Evolutionary conservation across 2,888 invertebrate genomes (phyloP), one percentile per base, ranked within the genome.

Genomic region (Synergus laeviventris): DNA sequence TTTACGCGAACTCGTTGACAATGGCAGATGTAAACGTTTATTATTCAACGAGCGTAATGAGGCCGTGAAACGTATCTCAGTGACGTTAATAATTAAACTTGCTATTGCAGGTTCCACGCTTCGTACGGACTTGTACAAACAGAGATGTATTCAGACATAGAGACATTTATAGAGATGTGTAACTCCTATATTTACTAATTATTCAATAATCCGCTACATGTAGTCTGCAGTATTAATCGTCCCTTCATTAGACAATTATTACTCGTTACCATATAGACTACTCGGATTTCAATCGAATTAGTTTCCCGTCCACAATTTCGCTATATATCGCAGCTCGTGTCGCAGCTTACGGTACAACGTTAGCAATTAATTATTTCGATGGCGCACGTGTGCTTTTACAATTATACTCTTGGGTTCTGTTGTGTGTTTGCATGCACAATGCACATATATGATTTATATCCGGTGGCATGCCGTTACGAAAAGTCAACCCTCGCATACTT

Each of bases 21-120:
- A 74, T 64, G 66, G 49, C 36, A 49, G 70, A 70, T 70, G 70
- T 70, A 49, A 70, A 49, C 70, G 64, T 70, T 70, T 87, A 88
- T 88, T 88, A 88, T 88, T 87, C 86, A 87, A 79, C 81, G 83
- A 81, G 84, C 84, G 84, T 87, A 88, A 87, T 87, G 88, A 87
- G 85, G 85, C 83, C 87, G 85, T 84, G 84, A 79, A 81, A 82
- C 84, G 81, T 84, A 81, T 77, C 75, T 80, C 64, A 38, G 80
- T 76, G 81, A 86, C 83, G 83, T 85, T 84, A 84, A 84, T 85
- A 86, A 85, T 85, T 86, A 85, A 85, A 82, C 49, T 70, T 70
- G 45, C 31, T 4, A 14, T 80, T 84, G 78, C 81, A 49, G 49
- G 45, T 70, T 70, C 70, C 70, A 70, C 70, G 31, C n/a, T 21